Percentiles rank a stretch among this genome's conserved stretches.
Conservation (phyloP, 2,113 vertebrate genomes). For the Atlantisia rogersi region DNA sequence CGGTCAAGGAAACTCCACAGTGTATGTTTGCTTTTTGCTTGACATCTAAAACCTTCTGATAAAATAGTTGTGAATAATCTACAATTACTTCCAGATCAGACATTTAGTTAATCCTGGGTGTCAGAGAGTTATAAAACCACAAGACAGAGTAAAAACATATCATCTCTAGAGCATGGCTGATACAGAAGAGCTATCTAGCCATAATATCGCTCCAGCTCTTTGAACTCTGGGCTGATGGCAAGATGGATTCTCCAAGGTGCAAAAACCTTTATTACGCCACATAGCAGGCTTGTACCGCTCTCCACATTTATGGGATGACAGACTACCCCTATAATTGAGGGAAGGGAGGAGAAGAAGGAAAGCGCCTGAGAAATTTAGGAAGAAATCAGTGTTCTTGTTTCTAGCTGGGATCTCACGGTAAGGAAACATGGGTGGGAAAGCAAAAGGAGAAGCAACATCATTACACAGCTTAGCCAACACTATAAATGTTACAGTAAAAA, state of each 20-base stretch:
- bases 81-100: neutral
- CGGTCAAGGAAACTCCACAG: neutral
- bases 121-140: neutral
- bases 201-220: neutral
- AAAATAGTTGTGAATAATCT: neutral
- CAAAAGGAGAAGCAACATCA: neutral
- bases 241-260: neutral
- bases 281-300: neutral
- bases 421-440: neutral
- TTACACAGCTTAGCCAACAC: slow-evolving; percentile 6
- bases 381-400: neutral
- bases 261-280: neutral
- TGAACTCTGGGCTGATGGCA: neutral
- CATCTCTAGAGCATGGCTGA: neutral
- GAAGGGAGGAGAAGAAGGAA: neutral
- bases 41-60: neutral
- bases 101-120: neutral
- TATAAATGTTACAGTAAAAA: neutral
- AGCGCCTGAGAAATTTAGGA: neutral
- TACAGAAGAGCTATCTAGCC: neutral
- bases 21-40: neutral
- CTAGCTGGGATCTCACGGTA: neutral
- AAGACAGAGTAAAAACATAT: neutral
- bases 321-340: neutral
- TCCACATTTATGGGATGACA: neutral